Base-by-base conservation (phyloP, 1,140 invertebrate species). In the Pachyrhynchus sulphureomaculatus region DNA sequence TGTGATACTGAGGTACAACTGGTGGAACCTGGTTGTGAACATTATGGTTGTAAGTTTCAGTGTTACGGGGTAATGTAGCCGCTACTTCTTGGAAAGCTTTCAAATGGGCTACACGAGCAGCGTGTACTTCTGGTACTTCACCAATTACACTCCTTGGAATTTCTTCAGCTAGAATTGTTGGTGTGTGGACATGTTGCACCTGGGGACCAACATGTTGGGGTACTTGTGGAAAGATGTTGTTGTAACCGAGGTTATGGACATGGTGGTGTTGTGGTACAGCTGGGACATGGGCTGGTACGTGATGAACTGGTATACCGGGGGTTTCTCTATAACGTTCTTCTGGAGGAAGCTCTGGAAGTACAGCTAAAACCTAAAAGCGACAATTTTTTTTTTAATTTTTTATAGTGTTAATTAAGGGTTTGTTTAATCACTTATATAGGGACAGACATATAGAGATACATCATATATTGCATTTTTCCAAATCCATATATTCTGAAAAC, bases 111-210 rank as follows among this genome's bases (percentile, higher is more conserved):
- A 48, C 54, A 21, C 54, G 51, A 1, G 66, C 66, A 45, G 62
- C 65, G n/a, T 60, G 33, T 3, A 62, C 62, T 41, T 67, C 66
- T 12, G 66, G 53, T 12, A 60, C 58, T 32, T 62, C 66, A 4
- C 47, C 53, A 6, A 57, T 36, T 1, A 34, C 34, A 20, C 57
- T 60, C 5, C 12, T 45, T 45, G 42, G 20, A 6, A 21, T 13
- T 1, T 13, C 21, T 20, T n/a, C n/a, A 13, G 42, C 42, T 9
- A 13, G 9, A 23, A 49, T 24, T 32, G 21, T 23, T 3, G 1
- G 3, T 44, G 5, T 20, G n/a, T n/a, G n/a, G 21, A n/a, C 9
- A 6, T 4, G 21, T 21, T 44, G 17, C 4, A 44, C 41, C 1
- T 4, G 1, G 1, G 17, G 45, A 20, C 13, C 6, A 54, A 4